phyloP scores from a whole-genome alignment of 2,888 invertebrate genomes.

The Scaptomyza cyrtandrae region DNA sequence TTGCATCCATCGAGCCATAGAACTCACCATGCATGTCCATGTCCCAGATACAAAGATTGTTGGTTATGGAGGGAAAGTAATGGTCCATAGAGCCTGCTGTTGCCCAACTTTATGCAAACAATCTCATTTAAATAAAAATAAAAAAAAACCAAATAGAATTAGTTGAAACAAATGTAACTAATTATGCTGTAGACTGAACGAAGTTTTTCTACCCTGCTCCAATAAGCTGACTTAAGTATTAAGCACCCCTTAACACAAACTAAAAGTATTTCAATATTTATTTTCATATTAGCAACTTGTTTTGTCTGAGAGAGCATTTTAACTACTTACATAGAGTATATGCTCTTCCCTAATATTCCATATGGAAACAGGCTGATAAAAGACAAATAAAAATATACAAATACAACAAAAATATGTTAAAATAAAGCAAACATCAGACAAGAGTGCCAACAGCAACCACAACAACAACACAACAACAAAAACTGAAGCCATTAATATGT shows the following conservation, averaged over 20 bases:
- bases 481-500: conserved; percentile 59
- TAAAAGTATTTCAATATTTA: conserved; percentile 23
- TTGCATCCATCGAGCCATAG: conserved; percentile 36
- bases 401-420: conserved; percentile 25
- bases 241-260: too few species aligned
- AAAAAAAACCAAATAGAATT: conserved; percentile 29
- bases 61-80: conserved; percentile 29
- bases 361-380: conserved; percentile 60
- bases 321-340: conserved; percentile 26
- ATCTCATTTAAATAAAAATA: conserved; percentile 37
- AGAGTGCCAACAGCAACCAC: conserved; percentile 12
- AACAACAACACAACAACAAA: conserved; percentile 26
- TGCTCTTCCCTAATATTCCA: conserved; percentile 45
- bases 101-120: conserved; percentile 42
- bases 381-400: conserved; percentile 49
- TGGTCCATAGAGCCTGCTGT: conserved; percentile 52
- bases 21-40: conserved; percentile 48
- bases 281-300: conserved; percentile 23
- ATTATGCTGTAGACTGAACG: conserved; percentile 2
- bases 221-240: background rate
- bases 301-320: conserved; percentile 24
- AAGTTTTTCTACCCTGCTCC: conserved; percentile 23
- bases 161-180: conserved; percentile 31
- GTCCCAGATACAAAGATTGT: conserved; percentile 48
- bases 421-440: conserved; percentile 41